These are phyloP conservation scores for Apistogramma diplotaenia DNA, from an alignment of 2,113 vertebrate species.

Conservation along the genomic window DNA sequence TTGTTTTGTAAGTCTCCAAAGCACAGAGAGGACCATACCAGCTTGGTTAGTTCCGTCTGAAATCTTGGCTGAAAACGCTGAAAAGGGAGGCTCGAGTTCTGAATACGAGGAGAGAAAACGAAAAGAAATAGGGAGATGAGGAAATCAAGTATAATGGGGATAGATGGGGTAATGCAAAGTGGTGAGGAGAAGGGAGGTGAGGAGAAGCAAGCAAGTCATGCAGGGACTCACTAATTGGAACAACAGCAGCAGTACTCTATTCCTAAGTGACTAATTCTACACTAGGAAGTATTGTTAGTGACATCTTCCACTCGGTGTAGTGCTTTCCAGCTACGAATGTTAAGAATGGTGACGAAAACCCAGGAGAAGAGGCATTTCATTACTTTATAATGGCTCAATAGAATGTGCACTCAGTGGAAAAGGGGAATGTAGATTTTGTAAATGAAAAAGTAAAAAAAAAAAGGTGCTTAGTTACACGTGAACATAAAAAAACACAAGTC, in stretches of 20 bases:
- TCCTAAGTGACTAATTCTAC: constrained; percentile 67
- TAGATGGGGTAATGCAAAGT: constrained; percentile 50
- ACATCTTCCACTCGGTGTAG: constrained; percentile 49
- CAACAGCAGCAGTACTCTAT: constrained; percentile 60
- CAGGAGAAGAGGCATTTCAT: constrained; percentile 45
- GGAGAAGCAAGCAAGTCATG: constrained; percentile 49
- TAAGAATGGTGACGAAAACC: constrained; percentile 44
- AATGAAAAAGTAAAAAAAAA: constrained; percentile 10
- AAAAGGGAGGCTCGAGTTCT: constrained; percentile 9
- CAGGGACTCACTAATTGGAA: constrained; percentile 71
- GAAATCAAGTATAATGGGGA: constrained; percentile 52
- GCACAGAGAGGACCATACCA: constrained; percentile 16
- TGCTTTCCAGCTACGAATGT: constrained; percentile 49
- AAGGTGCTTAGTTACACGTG: neutral
- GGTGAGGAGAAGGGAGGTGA: constrained; percentile 15
- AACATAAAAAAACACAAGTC: neutral
- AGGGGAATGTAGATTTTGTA: constrained; percentile 21
- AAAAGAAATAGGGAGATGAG: constrained; percentile 6
- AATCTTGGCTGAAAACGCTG: constrained; percentile 28
- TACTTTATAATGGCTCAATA: constrained; percentile 41
- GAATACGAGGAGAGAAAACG: constrained; percentile 4
- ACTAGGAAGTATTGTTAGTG: constrained; percentile 62
- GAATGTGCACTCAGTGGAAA: constrained; percentile 23
- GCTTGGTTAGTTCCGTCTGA: constrained; percentile 42
- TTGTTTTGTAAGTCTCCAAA: constrained; percentile 17